These are phyloP conservation scores for Cyphomyrmex costatus DNA, from an alignment of 1,140 invertebrate genomes.

Conservation along the genomic window DNA sequence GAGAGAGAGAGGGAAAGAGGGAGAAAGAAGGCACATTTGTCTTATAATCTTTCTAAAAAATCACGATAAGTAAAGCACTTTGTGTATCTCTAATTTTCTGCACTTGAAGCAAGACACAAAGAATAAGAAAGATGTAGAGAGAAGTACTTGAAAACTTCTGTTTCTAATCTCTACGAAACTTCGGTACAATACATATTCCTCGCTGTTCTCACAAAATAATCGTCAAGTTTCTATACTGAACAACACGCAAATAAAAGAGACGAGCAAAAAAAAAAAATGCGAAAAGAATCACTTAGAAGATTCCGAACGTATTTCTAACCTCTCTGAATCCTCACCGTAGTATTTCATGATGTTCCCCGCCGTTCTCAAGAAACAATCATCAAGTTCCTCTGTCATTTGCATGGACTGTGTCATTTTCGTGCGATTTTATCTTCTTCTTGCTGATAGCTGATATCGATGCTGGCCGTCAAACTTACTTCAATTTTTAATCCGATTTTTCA, in stretches of 20 bases:
- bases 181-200: conserved; percentile 74
- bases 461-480: too few relatives aligned
- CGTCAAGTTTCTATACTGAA: conserved; percentile 42
- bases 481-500: not conserved
- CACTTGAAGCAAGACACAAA: not conserved
- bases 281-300: not conserved
- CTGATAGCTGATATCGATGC: not conserved
- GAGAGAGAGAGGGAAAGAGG: too few relatives aligned
- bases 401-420: conserved; percentile 51
- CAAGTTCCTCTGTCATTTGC: conserved; percentile 45
- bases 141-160: not conserved
- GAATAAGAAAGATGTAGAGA: not conserved
- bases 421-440: not conserved
- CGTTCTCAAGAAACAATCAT: conserved; percentile 68
- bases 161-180: conserved; percentile 44
- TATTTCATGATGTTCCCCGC: conserved; percentile 71
- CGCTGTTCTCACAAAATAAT: conserved; percentile 70
- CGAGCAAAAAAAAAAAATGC: not conserved
- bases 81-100: not conserved
- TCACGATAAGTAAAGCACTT: too few relatives aligned
- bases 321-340: conserved; percentile 66
- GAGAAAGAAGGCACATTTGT: too few relatives aligned
- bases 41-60: too few relatives aligned
- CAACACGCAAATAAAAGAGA: not conserved
- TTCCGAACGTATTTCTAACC: conserved; percentile 17